Evolutionary conservation across 2,113 vertebrate species (phyloP), one percentile per base, ranked within the genome.

Genomic region (Erythrolamprus reginae): DNA sequence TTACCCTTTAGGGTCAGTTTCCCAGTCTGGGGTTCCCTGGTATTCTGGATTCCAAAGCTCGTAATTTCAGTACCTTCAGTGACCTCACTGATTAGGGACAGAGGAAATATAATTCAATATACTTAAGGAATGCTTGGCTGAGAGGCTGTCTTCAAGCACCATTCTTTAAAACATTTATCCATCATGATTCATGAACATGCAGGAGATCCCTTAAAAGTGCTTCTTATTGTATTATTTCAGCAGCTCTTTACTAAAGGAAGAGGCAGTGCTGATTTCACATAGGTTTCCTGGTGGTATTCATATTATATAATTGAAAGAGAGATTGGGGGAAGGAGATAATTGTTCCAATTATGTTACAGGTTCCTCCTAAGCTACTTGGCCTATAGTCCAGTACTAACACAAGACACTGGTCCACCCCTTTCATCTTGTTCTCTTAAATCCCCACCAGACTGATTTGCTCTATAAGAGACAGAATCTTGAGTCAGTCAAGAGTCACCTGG

Each of bases 401-500:
- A 65, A 10, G 87, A 89, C 2, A 1, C 53, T 26, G 23, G 9
- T 48, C 24, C 84, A 24, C 17, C 5, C 0, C 12, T 89, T 90
- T 50, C 50, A 26, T 82, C 82, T 88, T 42, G 23, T 84, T 86
- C 51, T 50, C 93, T 55, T 3, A 77, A 28, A 88, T 23, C 61
- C 86, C n/a, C 1, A 87, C 4, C 53, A 77, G 50, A 51, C 33
- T 47, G 93, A 47, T 84, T 93, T 55, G 56, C 28, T 47, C 48
- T 26, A 1, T 45, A 61, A 89, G 90, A 89, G 82, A 85, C 4
- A 0, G 90, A 42, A 12, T 38, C 77, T 45, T 89, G 70, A 26
- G 0, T n/a, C 83, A 88, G 89, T 55, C 90, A 93, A 88, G 58
- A 93, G 86, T 93, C 97, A 97, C 98, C 98, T 98, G 97, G 98